A percentile compares a stretch with the other conserved stretches of the same genome.
These are phyloP conservation scores for Heterotilapia buettikoferi DNA, from an alignment of 2,113 vertebrate species.

Conservation along the genomic window DNA sequence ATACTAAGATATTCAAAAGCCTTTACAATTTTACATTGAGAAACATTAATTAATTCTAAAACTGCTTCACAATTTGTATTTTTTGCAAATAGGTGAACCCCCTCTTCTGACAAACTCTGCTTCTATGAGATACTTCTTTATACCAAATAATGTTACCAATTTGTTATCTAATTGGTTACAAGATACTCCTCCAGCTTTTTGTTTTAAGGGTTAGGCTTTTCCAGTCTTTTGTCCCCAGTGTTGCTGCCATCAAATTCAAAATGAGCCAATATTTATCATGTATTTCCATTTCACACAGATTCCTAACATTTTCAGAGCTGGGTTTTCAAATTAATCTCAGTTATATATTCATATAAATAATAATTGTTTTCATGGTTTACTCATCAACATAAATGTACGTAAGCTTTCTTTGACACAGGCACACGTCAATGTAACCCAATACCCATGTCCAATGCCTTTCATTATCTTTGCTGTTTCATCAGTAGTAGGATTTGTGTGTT, in stretches of 20 bases:
- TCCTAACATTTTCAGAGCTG: not conserved
- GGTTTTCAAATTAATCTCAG: not conserved
- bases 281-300: not conserved
- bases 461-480: not conserved
- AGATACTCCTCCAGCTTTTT: not conserved
- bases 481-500: slow-evolving; percentile 32
- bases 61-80: not conserved
- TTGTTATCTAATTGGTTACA: not conserved
- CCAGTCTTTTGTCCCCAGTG: not conserved
- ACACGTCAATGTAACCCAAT: slow-evolving; percentile 1
- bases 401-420: not conserved
- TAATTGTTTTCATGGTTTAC: not conserved
- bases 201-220: not conserved
- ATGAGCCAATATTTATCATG: not conserved
- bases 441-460: slow-evolving; percentile 35
- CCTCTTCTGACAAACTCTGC: not conserved
- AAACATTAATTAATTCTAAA: not conserved
- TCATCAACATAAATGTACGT: not conserved
- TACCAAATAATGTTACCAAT: not conserved
- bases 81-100: not conserved
- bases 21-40: not conserved
- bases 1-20: not conserved
- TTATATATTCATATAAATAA: not conserved
- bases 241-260: not conserved
- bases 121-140: not conserved